phyloP scores from a whole-genome alignment of 2,113 vertebrate genomes.

The Alosa alosa region DNA sequence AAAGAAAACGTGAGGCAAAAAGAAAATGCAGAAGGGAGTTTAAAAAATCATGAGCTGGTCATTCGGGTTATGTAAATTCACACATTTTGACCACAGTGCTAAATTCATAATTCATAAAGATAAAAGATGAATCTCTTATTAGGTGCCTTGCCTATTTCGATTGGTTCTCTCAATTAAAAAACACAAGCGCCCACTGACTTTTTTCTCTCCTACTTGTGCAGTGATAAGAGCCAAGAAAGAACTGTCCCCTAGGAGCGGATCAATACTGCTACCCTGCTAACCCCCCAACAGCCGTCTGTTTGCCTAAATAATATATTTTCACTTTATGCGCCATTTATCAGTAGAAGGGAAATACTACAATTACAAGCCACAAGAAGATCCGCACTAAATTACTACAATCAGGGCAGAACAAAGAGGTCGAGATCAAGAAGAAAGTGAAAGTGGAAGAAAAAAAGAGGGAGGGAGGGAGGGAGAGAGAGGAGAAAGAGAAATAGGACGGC shows the following conservation, averaged over 20 bases:
- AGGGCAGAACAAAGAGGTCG: background rate
- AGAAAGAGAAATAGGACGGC: background rate
- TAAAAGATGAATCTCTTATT: conserved; percentile 65
- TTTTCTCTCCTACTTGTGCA: conserved; percentile 43
- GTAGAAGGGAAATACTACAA: background rate
- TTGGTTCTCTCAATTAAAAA: conserved; percentile 49
- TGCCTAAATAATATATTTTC: conserved; percentile 15
- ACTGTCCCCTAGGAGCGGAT: conserved; percentile 55
- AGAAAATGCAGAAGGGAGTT: conserved; percentile 18
- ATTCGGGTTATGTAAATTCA: conserved; percentile 65
- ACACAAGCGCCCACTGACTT: conserved; percentile 49
- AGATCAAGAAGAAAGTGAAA: background rate
- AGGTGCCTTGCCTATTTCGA: conserved; percentile 47
- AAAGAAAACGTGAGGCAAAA: conserved; percentile 35
- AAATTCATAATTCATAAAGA: conserved; percentile 73
- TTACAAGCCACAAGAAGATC: conserved; percentile 4
- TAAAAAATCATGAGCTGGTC: conserved; percentile 66
- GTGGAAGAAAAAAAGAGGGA: background rate
- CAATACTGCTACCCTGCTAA: conserved; percentile 62
- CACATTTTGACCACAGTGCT: conserved; percentile 42
- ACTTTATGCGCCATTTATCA: conserved; percentile 38
- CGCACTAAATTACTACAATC: conserved; percentile 14
- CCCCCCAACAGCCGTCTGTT: conserved; percentile 38
- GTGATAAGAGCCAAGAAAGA: conserved; percentile 57
- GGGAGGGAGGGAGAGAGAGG: background rate